Evolutionary conservation across 2,113 vertebrate species (phyloP), one percentile per base, ranked within the genome.

Genomic region (Esox niger): DNA sequence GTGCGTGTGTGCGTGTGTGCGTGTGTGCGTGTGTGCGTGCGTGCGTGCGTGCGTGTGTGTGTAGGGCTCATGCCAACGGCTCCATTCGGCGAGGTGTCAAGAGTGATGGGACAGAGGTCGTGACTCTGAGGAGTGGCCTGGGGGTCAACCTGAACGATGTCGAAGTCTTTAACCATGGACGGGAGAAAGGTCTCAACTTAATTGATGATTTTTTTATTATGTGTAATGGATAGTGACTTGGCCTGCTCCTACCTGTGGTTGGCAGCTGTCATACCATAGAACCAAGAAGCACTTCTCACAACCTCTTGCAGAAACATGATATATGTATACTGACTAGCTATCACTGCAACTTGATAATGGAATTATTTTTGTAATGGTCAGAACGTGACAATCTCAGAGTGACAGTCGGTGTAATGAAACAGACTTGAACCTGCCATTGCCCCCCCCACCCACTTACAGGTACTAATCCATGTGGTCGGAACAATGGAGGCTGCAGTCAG

Each of bases 141-240:
- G 94, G 94, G 54, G 89, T 94, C 79, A 93, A 93, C 80, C 85
- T 96, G 78, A 94, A 95, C 81, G 94, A 95, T 70, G 91, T 96
- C 73, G 95, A 93, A 86, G 79, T 96, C 86, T 96, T 94, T 87
- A 96, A 91, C 86, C 87, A 88, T 89, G 91, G 88, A 82, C 90
- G 92, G 87, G 94, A 96, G 85, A 95, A 94, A 95, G 94, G 88
- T 79, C 88, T 69, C 78, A 84, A 55, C 52, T 23, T 29, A 3
- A 59, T 82, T 84, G 76, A 86, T 88, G 68, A 29, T 52, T 4
- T 69, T 29, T 66, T 83, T 80, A 68, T 58, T 26, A 58, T 17
- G 27, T 27, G 49, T n/a, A 21, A n/a, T 21, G 4, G 6, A 54
- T 55, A 11, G 35, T 11, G 35, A n/a, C n/a, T n/a, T n/a, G n/a